Evolutionary conservation across 1,140 invertebrate genomes (phyloP).

Genomic region (Cyrtorhinus lividipennis): DNA sequence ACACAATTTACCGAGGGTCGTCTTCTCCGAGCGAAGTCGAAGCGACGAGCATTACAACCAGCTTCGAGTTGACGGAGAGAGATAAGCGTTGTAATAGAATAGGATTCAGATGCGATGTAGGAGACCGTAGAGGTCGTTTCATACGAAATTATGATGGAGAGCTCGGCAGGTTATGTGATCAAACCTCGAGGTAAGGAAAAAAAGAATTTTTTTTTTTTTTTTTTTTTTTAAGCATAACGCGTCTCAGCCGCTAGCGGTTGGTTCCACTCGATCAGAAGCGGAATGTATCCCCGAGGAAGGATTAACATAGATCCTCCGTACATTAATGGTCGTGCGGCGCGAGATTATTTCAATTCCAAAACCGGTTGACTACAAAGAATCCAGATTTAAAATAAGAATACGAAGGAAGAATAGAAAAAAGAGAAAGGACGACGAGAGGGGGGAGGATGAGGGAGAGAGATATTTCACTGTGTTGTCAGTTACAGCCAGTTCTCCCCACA

Average conservation of each 20-base stretch:
- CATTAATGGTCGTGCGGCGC: constrained; percentile 15
- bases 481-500: constrained; percentile 16
- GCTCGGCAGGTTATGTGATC: background rate
- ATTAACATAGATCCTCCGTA: constrained; percentile 13
- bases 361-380: constrained; percentile 21
- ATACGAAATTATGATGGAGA: background rate
- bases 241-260: background rate
- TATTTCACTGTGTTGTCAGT: constrained; percentile 16
- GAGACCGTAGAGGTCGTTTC: constrained; percentile 5
- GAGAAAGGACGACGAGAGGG: constrained; percentile 1
- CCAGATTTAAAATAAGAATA: constrained; percentile 21
- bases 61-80: no score
- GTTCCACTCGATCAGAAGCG: constrained; percentile 9
- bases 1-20: no score
- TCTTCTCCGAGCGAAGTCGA: no score
- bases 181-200: no score
- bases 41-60: no score
- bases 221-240: background rate
- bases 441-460: constrained; percentile 8
- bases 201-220: no score
- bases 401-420: constrained; percentile 11
- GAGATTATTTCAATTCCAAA: constrained; percentile 21
- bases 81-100: no score
- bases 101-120: no score
- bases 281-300: background rate